Percentiles rank a stretch among this genome's conserved stretches.
Conservation (phyloP, 1,140 invertebrate genomes). For the Ceratoteleas bidentatus region DNA sequence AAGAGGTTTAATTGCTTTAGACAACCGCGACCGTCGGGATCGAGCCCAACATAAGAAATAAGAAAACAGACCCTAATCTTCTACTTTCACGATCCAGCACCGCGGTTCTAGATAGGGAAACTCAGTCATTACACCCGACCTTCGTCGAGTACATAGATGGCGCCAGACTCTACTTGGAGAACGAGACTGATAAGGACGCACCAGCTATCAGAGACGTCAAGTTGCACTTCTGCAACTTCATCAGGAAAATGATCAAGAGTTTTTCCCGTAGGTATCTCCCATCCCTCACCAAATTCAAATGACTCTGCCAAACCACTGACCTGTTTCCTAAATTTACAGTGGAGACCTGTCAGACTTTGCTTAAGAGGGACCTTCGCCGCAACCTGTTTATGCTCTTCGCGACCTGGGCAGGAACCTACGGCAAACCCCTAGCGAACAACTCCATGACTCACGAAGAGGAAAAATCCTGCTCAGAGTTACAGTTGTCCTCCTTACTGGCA, state of each 20-base stretch:
- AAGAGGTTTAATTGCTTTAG: too few species aligned
- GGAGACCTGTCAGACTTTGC: slow-evolving; percentile 90
- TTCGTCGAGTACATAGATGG: slow-evolving; percentile 98
- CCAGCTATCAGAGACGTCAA: slow-evolving; percentile 91
- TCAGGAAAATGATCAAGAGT: slow-evolving; percentile 95
- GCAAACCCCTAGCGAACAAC: slow-evolving; percentile 81
- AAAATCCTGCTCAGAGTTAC: slow-evolving; percentile 84
- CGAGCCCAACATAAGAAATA: too few species aligned
- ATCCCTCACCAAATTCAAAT: too few species aligned
- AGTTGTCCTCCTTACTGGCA: slow-evolving; percentile 89
- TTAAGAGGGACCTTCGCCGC: slow-evolving; percentile 92
- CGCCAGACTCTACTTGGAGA: slow-evolving; percentile 93
- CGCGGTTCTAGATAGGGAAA: slow-evolving; percentile 92
- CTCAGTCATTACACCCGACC: slow-evolving; percentile 90
- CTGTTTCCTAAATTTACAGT: slow-evolving; percentile 88
- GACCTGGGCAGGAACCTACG: slow-evolving; percentile 94
- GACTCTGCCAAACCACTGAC: too few species aligned
- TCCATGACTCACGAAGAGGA: slow-evolving; percentile 74
- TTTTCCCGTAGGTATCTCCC: slow-evolving; percentile 88
- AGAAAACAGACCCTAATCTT: too few species aligned
- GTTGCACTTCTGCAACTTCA: slow-evolving; percentile 96
- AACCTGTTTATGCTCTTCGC: slow-evolving; percentile 96
- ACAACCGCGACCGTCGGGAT: too few species aligned
- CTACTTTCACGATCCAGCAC: too few species aligned
- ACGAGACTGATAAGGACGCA: slow-evolving; percentile 94